Conservation (phyloP, 2,113 vertebrate genomes). For the Salvelinus fontinalis region DNA sequence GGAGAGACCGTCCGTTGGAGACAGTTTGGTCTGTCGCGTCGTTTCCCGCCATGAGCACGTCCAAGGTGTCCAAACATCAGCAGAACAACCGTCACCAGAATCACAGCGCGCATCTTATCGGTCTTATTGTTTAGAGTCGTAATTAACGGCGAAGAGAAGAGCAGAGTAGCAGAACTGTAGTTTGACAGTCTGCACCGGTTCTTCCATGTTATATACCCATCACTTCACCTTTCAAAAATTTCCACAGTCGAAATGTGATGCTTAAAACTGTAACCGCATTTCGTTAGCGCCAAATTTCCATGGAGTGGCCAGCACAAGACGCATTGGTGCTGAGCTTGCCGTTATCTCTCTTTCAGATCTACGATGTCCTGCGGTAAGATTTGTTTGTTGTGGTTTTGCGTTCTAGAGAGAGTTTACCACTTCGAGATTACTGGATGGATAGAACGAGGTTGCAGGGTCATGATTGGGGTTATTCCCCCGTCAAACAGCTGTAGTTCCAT, state of each 20-base stretch:
- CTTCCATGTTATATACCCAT: neutral
- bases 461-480: neutral
- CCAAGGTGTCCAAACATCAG: neutral
- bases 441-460: neutral
- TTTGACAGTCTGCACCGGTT: neutral
- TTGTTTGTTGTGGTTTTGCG: neutral
- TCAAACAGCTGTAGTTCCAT: neutral
- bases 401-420: neutral
- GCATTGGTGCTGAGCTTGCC: neutral
- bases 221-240: neutral
- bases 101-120: neutral
- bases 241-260: neutral
- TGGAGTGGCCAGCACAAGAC: neutral
- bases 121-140: neutral
- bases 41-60: neutral
- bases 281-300: neutral
- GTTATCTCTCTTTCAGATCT: neutral
- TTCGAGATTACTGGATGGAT: neutral
- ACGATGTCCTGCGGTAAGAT: neutral
- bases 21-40: neutral
- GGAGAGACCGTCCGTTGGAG: neutral
- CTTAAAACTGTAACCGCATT: neutral
- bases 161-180: neutral
- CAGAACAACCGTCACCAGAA: neutral
- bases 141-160: neutral